phyloP scores from a whole-genome alignment of 2,888 invertebrate genomes.

The Andrena camellia region DNA sequence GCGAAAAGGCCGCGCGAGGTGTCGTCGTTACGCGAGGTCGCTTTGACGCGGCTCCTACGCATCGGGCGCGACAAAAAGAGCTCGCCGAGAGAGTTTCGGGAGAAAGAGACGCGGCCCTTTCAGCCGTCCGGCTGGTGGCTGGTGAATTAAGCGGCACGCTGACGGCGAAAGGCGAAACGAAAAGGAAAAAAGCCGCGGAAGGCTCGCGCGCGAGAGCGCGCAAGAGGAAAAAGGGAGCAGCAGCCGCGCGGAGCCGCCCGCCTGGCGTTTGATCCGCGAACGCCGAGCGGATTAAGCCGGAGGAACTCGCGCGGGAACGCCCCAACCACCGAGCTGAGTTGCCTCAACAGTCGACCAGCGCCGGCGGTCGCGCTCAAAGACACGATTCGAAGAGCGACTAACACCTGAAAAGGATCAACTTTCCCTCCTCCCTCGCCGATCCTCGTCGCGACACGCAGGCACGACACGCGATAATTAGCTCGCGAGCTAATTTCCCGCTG shows the following conservation, averaged over 20 bases:
- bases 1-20: conserved; percentile 40
- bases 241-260: conserved; percentile 16
- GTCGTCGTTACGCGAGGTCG: conserved; percentile 61
- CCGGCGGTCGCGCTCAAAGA: conserved; percentile 44
- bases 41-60: conserved; percentile 66
- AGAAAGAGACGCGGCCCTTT: conserved; percentile 61
- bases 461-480: conserved; percentile 78
- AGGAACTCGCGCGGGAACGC: conserved; percentile 56
- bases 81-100: conserved; percentile 39
- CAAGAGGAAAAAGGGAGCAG: conserved; percentile 14
- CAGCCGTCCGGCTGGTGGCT: conserved; percentile 55
- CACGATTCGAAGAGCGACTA: conserved; percentile 32
- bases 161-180: conserved; percentile 43
- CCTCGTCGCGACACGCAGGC: conserved; percentile 63
- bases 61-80: conserved; percentile 52
- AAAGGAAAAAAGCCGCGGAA: conserved; percentile 6
- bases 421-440: conserved; percentile 62
- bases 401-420: conserved; percentile 64
- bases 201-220: conserved; percentile 33
- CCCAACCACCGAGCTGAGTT: conserved; percentile 6
- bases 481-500: conserved; percentile 80
- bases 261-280: conserved; percentile 68
- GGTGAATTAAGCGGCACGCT: conserved; percentile 63
- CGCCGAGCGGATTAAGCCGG: conserved; percentile 60
- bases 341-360: conserved; percentile 20